Evolutionary conservation across 2,888 invertebrate genomes (phyloP).

Genomic region (Beris morrisii): DNA sequence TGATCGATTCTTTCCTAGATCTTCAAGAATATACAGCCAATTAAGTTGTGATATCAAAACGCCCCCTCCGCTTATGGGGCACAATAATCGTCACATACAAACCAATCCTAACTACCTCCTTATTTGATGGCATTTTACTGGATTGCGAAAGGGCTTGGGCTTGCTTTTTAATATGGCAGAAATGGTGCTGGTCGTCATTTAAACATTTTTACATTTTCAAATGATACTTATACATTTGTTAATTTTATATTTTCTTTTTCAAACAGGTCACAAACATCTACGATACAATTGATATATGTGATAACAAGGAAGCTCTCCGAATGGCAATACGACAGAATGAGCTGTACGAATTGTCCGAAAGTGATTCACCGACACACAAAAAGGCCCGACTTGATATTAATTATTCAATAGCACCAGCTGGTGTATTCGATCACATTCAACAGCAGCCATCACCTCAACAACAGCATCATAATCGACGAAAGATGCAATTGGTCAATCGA

Average conservation of each 20-base stretch:
- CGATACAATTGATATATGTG: conserved; percentile 73
- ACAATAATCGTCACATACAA: too few species aligned
- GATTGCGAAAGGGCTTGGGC: too few species aligned
- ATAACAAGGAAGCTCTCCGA: conserved; percentile 56
- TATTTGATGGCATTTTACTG: too few species aligned
- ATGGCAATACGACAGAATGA: conserved; percentile 54
- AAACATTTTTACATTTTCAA: too few species aligned
- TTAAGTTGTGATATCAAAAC: too few species aligned
- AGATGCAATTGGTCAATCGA: conserved; percentile 65
- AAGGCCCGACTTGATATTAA: conserved; percentile 53
- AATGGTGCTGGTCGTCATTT: too few species aligned
- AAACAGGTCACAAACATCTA: conserved; percentile 69
- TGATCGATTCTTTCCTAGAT: too few species aligned
- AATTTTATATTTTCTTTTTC: conserved; percentile 32
- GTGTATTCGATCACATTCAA: conserved; percentile 49
- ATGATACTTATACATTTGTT: too few species aligned
- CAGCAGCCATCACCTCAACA: conserved; percentile 43
- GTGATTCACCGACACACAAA: conserved; percentile 57
- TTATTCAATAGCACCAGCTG: conserved; percentile 58
- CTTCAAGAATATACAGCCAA: too few species aligned
- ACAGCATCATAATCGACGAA: conserved; percentile 61
- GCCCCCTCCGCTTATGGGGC: too few species aligned
- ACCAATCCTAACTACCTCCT: too few species aligned
- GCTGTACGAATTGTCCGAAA: conserved; percentile 62
- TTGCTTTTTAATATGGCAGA: too few species aligned